phyloP scores from a whole-genome alignment of 2,797 vertebrate genomes.

The Alcedo quadribrachys region DNA sequence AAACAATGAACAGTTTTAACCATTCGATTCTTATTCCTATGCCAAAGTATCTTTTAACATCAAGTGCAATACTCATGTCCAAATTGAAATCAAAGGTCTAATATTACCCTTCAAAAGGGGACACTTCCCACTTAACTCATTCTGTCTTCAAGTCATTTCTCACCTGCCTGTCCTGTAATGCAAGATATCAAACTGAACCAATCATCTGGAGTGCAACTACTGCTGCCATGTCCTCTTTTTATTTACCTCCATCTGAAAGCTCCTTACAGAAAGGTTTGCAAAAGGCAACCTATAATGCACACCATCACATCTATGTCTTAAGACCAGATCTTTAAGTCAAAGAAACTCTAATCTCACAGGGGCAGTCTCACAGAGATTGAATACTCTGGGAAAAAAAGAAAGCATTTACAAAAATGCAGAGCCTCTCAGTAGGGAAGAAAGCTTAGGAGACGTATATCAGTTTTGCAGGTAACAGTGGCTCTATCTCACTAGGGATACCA shows the following conservation, averaged over 20 bases:
- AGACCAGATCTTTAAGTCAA: not conserved
- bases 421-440: not conserved
- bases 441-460: not conserved
- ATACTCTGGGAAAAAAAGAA: not conserved
- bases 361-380: not conserved
- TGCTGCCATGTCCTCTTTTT: not conserved
- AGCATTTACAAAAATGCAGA: not conserved
- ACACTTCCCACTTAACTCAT: not conserved
- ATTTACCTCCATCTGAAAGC: not conserved
- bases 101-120: not conserved
- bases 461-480: not conserved
- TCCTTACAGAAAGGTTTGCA: not conserved
- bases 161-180: not conserved
- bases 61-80: not conserved
- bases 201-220: not conserved
- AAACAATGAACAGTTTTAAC: not conserved
- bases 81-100: not conserved
- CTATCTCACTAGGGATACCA: not conserved
- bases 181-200: not conserved
- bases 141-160: not conserved
- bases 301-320: not conserved
- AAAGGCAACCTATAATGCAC: not conserved
- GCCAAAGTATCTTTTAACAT: not conserved
- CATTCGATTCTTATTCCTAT: not conserved
- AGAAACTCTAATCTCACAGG: not conserved